phyloP scores from a whole-genome alignment of 2,797 vertebrate species.

The Sebastes iracundus region DNA sequence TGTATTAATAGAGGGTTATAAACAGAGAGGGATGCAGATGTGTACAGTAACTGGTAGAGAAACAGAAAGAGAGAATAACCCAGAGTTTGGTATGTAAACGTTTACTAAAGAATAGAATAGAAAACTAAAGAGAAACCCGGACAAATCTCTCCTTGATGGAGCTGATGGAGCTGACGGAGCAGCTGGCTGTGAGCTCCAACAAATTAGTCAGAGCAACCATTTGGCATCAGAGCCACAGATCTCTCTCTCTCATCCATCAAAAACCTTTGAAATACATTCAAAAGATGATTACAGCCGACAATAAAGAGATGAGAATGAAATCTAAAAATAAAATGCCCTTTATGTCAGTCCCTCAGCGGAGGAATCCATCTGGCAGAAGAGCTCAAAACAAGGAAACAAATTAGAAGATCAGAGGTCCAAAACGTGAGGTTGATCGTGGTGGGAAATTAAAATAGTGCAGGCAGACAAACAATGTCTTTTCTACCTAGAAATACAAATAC shows the following conservation, averaged over 20 bases:
- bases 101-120: not conserved
- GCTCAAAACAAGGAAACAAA: not conserved
- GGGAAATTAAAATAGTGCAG: not conserved
- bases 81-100: not conserved
- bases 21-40: conserved; percentile 13
- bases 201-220: conserved; percentile 55
- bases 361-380: conserved; percentile 7
- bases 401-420: not conserved
- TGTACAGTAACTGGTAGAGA: not conserved
- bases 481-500: not conserved
- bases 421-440: not conserved
- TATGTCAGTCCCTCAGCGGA: not conserved
- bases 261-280: conserved; percentile 40
- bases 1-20: conserved; percentile 12
- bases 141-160: conserved; percentile 26
- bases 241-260: conserved; percentile 28
- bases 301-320: conserved; percentile 21
- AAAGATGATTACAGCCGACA: conserved; percentile 35
- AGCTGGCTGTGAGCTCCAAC: conserved; percentile 50
- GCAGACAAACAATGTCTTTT: not conserved
- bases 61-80: not conserved
- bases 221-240: conserved; percentile 43
- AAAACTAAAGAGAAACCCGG: not conserved
- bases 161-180: conserved; percentile 36
- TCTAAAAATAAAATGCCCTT: conserved; percentile 5